Base-by-base conservation (phyloP, 1,140 invertebrate genomes). In the Eumaeus atala region DNA sequence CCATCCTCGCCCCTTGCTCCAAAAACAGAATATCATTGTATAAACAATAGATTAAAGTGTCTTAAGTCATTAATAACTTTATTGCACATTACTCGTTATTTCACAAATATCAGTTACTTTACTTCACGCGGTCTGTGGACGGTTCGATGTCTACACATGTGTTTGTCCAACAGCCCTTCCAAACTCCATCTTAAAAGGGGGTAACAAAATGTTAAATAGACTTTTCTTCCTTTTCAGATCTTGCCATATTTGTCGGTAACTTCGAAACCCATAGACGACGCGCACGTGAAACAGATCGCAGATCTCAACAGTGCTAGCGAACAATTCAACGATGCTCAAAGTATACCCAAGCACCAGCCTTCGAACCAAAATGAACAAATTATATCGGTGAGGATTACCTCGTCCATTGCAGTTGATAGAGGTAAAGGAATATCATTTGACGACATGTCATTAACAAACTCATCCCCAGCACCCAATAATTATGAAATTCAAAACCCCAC, bases 361-460 rank as follows among this genome's bases (percentile, higher is more conserved):
- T 57, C 59, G 33, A 48, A 56, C 63, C 18, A 64, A 18, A 58
- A 65, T 47, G 81, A 83, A 49, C 70, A 87, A 74, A 81, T 88
- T 21, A 88, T 88, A 66, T 87, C 84, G 36, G 86, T 88, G 36
- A 77, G 87, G 70, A 87, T 88, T 38, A 88, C 87, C 17, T 88
- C 87, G 17, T 88, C 87, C 28, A 80, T 88, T 10, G 87, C 86
- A 12, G 73, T 88, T 9, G 85, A 74, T 12, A 68, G 87, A 55
- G 67, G 77, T 9, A 72, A 70, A 56, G 50, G 50, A 11, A 74
- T 74, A 66, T 50, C 68, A 21, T 54, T 28, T 12, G 51, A 67
- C 36, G 59, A 57, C 2, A n/a, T n/a, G 14, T 17, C 12, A 47
- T 44, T 35, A 59, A 21, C 16, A 33, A 47, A 10, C 33, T n/a